phyloP scores from a whole-genome alignment of 2,888 invertebrate species.

The Drosophila yooni region DNA sequence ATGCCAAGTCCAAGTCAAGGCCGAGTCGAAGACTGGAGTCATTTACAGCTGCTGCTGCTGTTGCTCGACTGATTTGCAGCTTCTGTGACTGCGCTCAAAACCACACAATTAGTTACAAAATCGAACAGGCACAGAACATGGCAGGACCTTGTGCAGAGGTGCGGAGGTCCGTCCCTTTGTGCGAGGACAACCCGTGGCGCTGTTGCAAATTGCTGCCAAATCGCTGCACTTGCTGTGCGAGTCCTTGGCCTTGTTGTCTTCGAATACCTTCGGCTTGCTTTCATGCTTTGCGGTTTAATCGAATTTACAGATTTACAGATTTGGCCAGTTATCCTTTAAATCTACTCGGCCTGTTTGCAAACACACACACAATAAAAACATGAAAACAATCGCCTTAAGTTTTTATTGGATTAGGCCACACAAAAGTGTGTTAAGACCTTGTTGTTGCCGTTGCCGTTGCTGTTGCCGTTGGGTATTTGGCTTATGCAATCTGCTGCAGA shows the following conservation, averaged over 20 bases:
- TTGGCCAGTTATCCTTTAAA: conserved; percentile 46
- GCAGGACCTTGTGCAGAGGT: not conserved
- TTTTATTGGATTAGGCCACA: conserved; percentile 76
- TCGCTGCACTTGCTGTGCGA: conserved; percentile 66
- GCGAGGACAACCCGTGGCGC: conserved; percentile 46
- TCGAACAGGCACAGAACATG: not conserved
- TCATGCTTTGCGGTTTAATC: conserved; percentile 82
- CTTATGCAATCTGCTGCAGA: conserved; percentile 53
- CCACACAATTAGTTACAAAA: conserved; percentile 73
- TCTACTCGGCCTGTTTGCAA: conserved; percentile 65
- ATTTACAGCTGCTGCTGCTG: conserved; percentile 77
- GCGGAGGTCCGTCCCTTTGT: conserved; percentile 20
- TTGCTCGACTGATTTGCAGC: conserved; percentile 43
- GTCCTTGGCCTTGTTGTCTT: conserved; percentile 15
- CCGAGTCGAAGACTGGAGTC: conserved; percentile 33
- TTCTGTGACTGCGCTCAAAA: conserved; percentile 59
- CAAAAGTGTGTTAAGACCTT: conserved; percentile 70
- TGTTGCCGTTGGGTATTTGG: conserved; percentile 4
- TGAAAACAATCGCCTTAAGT: conserved; percentile 38
- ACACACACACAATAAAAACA: conserved; percentile 42
- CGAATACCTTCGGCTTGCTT: conserved; percentile 40
- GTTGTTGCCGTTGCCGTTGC: not conserved
- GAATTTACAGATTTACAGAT: conserved; percentile 70
- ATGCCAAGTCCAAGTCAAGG: conserved; percentile 36
- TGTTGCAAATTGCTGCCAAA: conserved; percentile 67